Evolutionary conservation across 2,797 vertebrate species (phyloP).

Genomic region (Sebastes oblongus): DNA sequence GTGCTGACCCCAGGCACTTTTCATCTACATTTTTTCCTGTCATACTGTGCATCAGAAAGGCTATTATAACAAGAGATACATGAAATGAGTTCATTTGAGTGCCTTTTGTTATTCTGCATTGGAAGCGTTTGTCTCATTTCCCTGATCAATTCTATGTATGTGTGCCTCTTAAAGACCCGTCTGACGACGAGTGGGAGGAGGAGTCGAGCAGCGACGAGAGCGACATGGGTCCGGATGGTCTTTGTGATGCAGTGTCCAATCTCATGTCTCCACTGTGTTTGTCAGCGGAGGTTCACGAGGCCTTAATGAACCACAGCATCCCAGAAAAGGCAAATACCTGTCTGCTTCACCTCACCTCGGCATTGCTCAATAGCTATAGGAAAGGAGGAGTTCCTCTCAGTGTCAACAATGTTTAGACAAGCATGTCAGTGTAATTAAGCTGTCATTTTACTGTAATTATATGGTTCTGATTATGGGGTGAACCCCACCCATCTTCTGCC

Average conservation of each 20-base stretch:
- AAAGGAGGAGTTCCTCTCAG: not conserved
- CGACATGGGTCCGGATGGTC: conserved; percentile 86
- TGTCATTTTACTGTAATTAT: conserved; percentile 1
- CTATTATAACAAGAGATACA: not conserved
- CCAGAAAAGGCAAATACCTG: conserved; percentile 88
- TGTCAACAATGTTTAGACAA: not conserved
- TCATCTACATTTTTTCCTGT: conserved; percentile 54
- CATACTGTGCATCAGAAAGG: conserved; percentile 36
- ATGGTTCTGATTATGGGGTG: not conserved
- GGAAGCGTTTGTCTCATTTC: not conserved
- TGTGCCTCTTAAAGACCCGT: conserved; percentile 82
- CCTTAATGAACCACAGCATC: conserved; percentile 88
- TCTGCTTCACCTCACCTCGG: not conserved
- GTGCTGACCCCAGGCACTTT: conserved; percentile 47
- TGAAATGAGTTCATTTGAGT: not conserved
- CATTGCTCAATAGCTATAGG: not conserved
- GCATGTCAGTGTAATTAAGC: not conserved
- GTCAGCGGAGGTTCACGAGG: conserved; percentile 90
- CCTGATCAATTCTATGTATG: not conserved
- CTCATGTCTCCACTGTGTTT: conserved; percentile 93
- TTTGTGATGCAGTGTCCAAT: conserved; percentile 78
- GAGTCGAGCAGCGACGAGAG: conserved; percentile 95
- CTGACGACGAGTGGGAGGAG: conserved; percentile 96
- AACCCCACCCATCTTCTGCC: not conserved
- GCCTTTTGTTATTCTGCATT: not conserved